Evolutionary conservation across 2,113 vertebrate genomes (phyloP).

Genomic region (Hemiprocne comata): DNA sequence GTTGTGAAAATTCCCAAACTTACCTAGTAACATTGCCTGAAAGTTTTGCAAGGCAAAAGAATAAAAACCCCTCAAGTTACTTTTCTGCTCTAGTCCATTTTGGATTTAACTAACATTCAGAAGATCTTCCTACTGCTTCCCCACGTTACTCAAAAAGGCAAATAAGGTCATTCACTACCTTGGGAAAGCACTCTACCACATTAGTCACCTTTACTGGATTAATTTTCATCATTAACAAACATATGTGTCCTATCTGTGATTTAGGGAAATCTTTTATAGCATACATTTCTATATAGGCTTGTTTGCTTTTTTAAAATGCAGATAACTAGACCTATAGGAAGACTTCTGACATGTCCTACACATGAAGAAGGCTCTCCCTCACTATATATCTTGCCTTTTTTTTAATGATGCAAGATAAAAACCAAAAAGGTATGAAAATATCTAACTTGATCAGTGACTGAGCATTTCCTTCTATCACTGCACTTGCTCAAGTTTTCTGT

Average conservation of each 20-base stretch:
- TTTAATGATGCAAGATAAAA: not conserved
- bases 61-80: not conserved
- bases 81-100: not conserved
- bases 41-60: not conserved
- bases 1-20: not conserved
- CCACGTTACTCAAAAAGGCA: not conserved
- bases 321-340: not conserved
- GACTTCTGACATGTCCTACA: not conserved
- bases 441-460: not conserved
- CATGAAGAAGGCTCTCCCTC: not conserved
- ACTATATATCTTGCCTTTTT: not conserved
- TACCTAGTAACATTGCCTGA: not conserved
- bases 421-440: not conserved
- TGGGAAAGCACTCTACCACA: not conserved
- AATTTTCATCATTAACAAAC: not conserved
- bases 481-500: not conserved
- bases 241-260: not conserved
- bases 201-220: not conserved
- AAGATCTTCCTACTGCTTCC: not conserved
- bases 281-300: not conserved
- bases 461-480: not conserved
- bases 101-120: not conserved
- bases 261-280: not conserved
- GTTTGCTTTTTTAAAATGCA: not conserved
- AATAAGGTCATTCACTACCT: not conserved